These are phyloP conservation scores for Celastrina argiolus DNA, from an alignment of 2,888 invertebrate genomes.

Conservation along the genomic window DNA sequence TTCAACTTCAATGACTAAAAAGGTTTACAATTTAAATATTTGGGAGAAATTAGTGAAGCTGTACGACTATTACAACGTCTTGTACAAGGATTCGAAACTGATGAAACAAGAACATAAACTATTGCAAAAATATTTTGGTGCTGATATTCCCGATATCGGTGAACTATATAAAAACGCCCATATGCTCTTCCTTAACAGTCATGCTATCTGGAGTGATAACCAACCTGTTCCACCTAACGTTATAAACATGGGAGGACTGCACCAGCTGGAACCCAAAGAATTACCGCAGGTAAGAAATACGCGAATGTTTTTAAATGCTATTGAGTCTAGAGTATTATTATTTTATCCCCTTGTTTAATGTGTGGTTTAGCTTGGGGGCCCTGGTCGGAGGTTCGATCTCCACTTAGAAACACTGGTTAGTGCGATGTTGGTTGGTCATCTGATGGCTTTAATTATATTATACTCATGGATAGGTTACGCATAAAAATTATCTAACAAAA, in stretches of 20 bases:
- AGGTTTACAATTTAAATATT: slow-evolving; percentile 7
- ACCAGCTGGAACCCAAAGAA: slow-evolving; percentile 12
- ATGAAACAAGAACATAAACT: slow-evolving; percentile 8
- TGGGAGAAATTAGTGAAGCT: slow-evolving; percentile 1
- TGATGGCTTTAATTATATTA: no score
- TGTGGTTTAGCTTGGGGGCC: no score
- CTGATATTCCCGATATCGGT: slow-evolving; percentile 3
- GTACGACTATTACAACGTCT: not conserved
- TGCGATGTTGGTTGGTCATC: no score
- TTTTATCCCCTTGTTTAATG: no score
- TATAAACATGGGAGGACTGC: slow-evolving; percentile 8
- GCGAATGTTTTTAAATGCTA: no score
- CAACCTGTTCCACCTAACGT: slow-evolving; percentile 25
- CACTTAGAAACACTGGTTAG: no score
- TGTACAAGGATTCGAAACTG: not conserved
- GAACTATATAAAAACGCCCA: slow-evolving; percentile 21
- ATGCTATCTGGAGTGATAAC: slow-evolving; percentile 4
- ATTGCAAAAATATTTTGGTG: slow-evolving; percentile 6
- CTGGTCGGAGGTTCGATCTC: no score
- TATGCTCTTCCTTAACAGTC: slow-evolving; percentile 19
- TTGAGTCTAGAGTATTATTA: no score
- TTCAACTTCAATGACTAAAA: not conserved
- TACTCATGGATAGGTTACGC: no score
- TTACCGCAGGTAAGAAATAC: slow-evolving; percentile 10
- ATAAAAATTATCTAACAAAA: no score